phyloP scores from a whole-genome alignment of 1,140 invertebrate species.

The Centruroides sculpturatus region DNA sequence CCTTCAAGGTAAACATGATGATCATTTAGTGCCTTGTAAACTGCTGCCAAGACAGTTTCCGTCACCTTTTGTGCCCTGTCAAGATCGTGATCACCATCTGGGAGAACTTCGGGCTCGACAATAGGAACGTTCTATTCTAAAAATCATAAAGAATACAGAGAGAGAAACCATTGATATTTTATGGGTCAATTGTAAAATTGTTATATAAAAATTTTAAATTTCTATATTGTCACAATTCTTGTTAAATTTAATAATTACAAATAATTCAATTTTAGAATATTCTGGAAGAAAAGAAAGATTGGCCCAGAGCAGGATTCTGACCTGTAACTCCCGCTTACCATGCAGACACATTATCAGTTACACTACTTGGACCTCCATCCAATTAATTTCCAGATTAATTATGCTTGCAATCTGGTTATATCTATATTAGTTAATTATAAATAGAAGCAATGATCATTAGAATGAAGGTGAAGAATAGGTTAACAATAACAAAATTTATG shows the following conservation, averaged over 20 bases:
- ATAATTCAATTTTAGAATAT: not conserved
- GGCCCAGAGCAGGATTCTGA: too few species aligned
- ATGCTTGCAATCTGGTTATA: not conserved
- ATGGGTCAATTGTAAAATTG: not conserved
- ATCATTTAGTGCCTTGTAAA: slow-evolving; percentile 92
- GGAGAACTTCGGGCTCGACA: slow-evolving; percentile 83
- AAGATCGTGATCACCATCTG: slow-evolving; percentile 83
- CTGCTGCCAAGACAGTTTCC: slow-evolving; percentile 87
- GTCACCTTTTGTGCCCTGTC: slow-evolving; percentile 85
- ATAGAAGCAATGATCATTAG: not conserved
- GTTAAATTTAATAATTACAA: not conserved
- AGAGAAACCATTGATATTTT: not conserved
- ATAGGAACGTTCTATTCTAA: slow-evolving; percentile 63
- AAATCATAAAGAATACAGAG: not conserved
- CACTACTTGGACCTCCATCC: not conserved
- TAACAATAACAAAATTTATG: not conserved
- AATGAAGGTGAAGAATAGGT: not conserved
- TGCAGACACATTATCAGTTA: too few species aligned
- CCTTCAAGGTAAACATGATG: slow-evolving; percentile 97
- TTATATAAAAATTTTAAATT: not conserved
- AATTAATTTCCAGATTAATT: not conserved
- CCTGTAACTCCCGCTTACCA: too few species aligned
- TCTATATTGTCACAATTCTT: not conserved
- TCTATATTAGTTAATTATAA: not conserved
- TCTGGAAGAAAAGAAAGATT: too few species aligned